Conservation (phyloP, 2,113 vertebrate genomes). For the Philantomba maxwellii region DNA sequence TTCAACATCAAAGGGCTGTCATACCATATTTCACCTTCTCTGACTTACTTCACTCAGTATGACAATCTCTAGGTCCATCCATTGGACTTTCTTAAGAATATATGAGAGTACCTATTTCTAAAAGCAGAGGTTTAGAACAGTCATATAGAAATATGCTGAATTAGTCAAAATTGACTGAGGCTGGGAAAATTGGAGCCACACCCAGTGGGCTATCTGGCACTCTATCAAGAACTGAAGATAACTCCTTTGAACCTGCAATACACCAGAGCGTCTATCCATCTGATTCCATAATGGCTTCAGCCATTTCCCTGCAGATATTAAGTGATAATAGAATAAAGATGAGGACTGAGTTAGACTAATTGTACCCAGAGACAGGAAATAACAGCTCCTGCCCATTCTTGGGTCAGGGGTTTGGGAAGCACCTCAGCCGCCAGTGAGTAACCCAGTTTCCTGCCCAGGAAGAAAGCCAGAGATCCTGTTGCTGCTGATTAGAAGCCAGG, state of each 20-base stretch:
- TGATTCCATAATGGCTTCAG: background rate
- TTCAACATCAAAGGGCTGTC: background rate
- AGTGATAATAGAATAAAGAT: background rate
- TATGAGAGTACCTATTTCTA: background rate
- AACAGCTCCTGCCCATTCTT: background rate
- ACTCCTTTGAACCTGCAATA: background rate
- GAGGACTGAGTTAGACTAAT: background rate
- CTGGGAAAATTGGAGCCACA: background rate
- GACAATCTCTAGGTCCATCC: background rate
- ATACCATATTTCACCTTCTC: background rate
- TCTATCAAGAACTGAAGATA: background rate
- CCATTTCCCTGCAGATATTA: background rate
- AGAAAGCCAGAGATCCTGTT: background rate
- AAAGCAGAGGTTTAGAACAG: background rate
- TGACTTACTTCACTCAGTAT: background rate
- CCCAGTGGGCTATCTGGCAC: background rate
- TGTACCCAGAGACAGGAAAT: background rate
- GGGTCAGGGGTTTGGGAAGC: background rate
- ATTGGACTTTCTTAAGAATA: background rate
- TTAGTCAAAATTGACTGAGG: background rate
- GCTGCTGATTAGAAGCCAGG: background rate
- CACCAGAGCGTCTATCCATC: background rate
- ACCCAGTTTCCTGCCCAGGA: background rate
- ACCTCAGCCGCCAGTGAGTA: background rate
- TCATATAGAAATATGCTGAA: background rate